These are phyloP conservation scores for Ptilorrhoa leucosticta DNA, from an alignment of 2,113 vertebrate species.

Conservation along the genomic window DNA sequence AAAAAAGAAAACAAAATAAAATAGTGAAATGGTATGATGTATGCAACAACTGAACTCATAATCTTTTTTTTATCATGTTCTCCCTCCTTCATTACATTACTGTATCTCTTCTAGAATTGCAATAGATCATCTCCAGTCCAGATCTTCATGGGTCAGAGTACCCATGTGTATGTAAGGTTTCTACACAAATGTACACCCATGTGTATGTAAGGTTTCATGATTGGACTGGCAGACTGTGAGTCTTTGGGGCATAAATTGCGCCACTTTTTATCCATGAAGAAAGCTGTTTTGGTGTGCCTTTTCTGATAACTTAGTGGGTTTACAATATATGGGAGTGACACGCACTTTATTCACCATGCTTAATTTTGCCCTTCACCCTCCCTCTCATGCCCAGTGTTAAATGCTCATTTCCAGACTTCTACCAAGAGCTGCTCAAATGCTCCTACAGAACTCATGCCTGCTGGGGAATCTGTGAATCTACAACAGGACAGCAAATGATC, in stretches of 20 bases:
- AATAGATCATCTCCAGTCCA: not conserved
- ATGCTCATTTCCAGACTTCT: not conserved
- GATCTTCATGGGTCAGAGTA: not conserved
- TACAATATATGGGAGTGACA: not conserved
- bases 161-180: fast-evolving
- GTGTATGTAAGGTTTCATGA: not conserved
- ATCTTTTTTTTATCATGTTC: not conserved
- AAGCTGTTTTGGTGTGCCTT: not conserved
- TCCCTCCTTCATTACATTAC: not conserved
- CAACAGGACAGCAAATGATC: not conserved
- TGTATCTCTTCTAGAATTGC: not conserved
- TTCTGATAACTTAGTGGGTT: not conserved
- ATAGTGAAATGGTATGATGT: not conserved
- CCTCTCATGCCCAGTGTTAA: not conserved
- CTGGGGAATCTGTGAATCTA: not conserved
- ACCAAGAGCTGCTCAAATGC: not conserved
- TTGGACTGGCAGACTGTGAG: not conserved
- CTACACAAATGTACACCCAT: fast-evolving
- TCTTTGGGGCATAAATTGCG: not conserved
- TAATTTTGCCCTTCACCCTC: not conserved
- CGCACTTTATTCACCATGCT: not conserved
- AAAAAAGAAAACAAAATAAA: not conserved
- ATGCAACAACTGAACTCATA: not conserved
- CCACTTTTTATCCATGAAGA: fast-evolving
- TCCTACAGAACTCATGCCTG: not conserved